A percentile compares a stretch with the other conserved stretches of the same genome.
Conservation (phyloP, 2,888 invertebrate species). For the Plebejus anna region DNA sequence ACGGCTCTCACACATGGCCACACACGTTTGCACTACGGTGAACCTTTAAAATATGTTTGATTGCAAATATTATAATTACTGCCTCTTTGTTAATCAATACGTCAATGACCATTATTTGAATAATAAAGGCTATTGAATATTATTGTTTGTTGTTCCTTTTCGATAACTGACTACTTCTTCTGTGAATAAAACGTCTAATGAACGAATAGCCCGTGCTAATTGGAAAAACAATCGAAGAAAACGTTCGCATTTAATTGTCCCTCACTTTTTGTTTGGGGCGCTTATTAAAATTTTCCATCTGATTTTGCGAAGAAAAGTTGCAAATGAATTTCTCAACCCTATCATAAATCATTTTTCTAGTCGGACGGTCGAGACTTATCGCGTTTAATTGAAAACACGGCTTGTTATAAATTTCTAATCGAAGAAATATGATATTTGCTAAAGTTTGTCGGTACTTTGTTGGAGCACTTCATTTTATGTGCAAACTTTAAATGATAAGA, state of each 20-base stretch:
- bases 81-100: conserved; percentile 10
- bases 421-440: conserved; percentile 45
- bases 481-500: conserved; percentile 19
- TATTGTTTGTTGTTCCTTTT: conserved; percentile 1
- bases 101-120: conserved; percentile 12
- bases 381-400: conserved; percentile 50
- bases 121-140: not conserved
- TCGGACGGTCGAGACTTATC: conserved; percentile 45
- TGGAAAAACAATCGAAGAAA: conserved; percentile 48
- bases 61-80: conserved; percentile 28
- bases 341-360: conserved; percentile 51
- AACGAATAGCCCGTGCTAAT: conserved; percentile 37
- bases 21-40: conserved; percentile 46
- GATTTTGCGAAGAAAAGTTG: conserved; percentile 63
- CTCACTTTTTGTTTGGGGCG: conserved; percentile 43
- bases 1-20: conserved; percentile 68
- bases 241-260: conserved; percentile 49
- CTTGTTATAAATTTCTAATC: conserved; percentile 67
- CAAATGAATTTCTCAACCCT: conserved; percentile 53
- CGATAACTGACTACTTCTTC: conserved; percentile 16
- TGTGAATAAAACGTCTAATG: conserved; percentile 26
- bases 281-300: conserved; percentile 78
- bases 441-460: conserved; percentile 19
- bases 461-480: conserved; percentile 9
- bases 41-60: conserved; percentile 32